Conservation (phyloP, 2,888 invertebrate genomes). For the Eucriotettix oculatus region DNA sequence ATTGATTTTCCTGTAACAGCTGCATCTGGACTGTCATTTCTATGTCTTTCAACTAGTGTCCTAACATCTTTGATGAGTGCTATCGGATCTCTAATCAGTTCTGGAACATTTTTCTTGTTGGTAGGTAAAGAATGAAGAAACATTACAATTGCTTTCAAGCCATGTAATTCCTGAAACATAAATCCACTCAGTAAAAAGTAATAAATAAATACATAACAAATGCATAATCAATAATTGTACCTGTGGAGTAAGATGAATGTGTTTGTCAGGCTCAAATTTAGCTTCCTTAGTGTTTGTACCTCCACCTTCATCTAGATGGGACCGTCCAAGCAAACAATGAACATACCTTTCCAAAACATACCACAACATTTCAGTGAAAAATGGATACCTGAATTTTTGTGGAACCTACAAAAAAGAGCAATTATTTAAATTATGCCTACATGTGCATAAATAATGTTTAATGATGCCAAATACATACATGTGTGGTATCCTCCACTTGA, state of each 20-base stretch:
- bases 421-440: not conserved
- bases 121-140: slow-evolving; percentile 79
- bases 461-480: slow-evolving; percentile 36
- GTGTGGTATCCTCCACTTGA: slow-evolving; percentile 86
- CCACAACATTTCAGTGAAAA: slow-evolving; percentile 97
- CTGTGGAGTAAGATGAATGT: slow-evolving; percentile 61
- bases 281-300: slow-evolving; percentile 10
- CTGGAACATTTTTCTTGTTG: slow-evolving; percentile 82
- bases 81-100: slow-evolving; percentile 74
- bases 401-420: slow-evolving; percentile 49
- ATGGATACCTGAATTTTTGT: slow-evolving; percentile 93
- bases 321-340: slow-evolving; percentile 64
- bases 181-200: not conserved
- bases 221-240: slow-evolving; percentile 26
- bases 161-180: slow-evolving; percentile 30
- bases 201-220: not conserved
- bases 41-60: slow-evolving; percentile 72
- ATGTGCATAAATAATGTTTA: not conserved
- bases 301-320: slow-evolving; percentile 39
- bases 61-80: slow-evolving; percentile 79
- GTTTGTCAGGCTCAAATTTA: slow-evolving; percentile 23
- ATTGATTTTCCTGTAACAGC: slow-evolving; percentile 74
- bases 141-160: slow-evolving; percentile 61
- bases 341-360: slow-evolving; percentile 91
- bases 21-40: slow-evolving; percentile 65